phyloP scores from a whole-genome alignment of 2,888 invertebrate species.

The Oligia fasciuncula region DNA sequence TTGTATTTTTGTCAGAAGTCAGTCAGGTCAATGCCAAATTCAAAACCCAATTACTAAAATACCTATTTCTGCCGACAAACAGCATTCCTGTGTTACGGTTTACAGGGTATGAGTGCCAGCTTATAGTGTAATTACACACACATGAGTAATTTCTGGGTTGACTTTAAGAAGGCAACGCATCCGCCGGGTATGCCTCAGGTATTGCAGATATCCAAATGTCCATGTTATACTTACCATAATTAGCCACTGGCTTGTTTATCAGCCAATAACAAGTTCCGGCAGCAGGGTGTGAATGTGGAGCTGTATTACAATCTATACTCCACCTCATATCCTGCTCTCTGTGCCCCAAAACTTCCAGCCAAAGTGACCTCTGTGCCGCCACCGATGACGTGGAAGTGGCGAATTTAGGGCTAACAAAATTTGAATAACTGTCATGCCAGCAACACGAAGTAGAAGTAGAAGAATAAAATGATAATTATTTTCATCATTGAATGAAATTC shows the following conservation, averaged over 20 bases:
- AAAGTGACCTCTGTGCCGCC: too few species aligned
- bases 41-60: neutral
- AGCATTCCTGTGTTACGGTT: neutral
- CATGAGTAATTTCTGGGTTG: neutral
- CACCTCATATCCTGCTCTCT: neutral
- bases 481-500: too few species aligned
- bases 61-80: neutral
- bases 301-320: too few species aligned
- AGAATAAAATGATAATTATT: neutral
- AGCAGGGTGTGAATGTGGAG: too few species aligned
- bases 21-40: constrained; percentile 36
- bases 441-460: neutral
- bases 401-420: neutral
- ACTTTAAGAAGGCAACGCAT: neutral
- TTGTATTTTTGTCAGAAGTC: constrained; percentile 30
- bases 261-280: neutral
- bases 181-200: neutral
- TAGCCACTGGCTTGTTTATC: neutral
- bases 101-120: neutral
- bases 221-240: too few species aligned
- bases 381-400: neutral
- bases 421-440: neutral
- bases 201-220: neutral
- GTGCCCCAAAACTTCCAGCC: too few species aligned
- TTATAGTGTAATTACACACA: neutral